phyloP scores from a whole-genome alignment of 2,113 vertebrate genomes.

The Platysteira castanea region DNA sequence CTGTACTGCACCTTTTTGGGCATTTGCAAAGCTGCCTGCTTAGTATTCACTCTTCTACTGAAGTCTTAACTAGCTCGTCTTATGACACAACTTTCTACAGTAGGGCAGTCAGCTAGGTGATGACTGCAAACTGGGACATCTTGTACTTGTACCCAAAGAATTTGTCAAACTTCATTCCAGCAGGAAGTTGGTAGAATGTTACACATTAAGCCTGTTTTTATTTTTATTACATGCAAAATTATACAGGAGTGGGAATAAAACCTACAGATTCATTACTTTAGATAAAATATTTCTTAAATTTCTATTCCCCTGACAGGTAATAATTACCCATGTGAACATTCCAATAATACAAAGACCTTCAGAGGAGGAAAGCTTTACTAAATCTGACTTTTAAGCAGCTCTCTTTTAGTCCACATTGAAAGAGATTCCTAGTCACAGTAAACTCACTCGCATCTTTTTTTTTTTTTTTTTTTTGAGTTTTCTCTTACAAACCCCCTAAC shows the following conservation, averaged over 20 bases:
- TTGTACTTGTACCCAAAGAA: neutral
- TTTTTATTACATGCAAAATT: neutral
- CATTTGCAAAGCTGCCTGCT: neutral
- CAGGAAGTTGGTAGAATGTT: neutral
- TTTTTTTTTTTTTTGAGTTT: neutral
- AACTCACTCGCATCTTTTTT: neutral
- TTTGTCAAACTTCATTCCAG: neutral
- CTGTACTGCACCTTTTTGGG: too few species aligned
- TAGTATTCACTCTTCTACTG: neutral
- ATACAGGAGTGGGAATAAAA: neutral
- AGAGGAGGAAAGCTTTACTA: neutral
- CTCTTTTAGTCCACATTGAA: neutral
- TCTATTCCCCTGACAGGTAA: neutral
- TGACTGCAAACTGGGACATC: neutral
- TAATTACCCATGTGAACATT: slow-evolving; percentile 1
- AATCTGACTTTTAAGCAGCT: neutral
- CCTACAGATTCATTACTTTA: neutral
- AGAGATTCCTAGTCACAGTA: neutral
- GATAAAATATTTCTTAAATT: neutral
- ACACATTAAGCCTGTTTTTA: neutral
- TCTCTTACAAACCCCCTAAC: rapidly evolving
- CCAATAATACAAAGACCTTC: neutral
- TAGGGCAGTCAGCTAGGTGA: neutral
- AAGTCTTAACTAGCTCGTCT: neutral
- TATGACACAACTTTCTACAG: neutral